Base-by-base conservation (phyloP, 2,888 invertebrate genomes). In the Plagodis pulveraria region DNA sequence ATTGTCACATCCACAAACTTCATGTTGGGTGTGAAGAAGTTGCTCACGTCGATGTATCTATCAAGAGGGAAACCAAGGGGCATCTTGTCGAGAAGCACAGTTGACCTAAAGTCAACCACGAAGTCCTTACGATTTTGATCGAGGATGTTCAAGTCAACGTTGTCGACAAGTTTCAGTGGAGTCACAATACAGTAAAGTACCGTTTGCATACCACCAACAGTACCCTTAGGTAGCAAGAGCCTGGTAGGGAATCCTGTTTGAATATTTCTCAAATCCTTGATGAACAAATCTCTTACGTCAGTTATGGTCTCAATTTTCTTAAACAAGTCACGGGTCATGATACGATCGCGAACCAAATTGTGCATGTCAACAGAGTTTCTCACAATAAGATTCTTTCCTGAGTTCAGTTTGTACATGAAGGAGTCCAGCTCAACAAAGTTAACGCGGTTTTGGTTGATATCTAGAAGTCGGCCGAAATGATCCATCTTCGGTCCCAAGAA, bases 1-100 rank as follows among this genome's bases (percentile, higher is more conserved):
- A 96, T 92, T 66, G 89, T 88, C 5, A 95, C 93, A 70, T 95
- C 95, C 68, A 95, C 91, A 79, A 95, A 94, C 81, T 91, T 94
- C 88, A 94, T 94, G 87, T 96, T 96, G 43, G 95, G 94, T 11
- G 95, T 94, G 68, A 91, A 92, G 93, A 95, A 96, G 63, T 87
- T 89, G 50, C 84, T 84, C 47, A 94, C 89, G 47, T 94, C 89
- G 73, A 95, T 93, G 33, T 89, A 87, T 70, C 96, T 95, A 78
- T 97, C 96, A 78, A 97, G 94, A 63, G 97, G 97, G 93, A 94
- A 97, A 54, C 96, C 96, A 74, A 95, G 90, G 48, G 96, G 94
- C 80, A 93, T 93, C 68, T 91, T 93, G 80, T 96, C 96, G 49
- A 95, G 86, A 76, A 90, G 71, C 1, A 85, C 81, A 56, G 86